Evolutionary conservation across 2,888 invertebrate species (phyloP).

Genomic region (Melanchra persicariae): DNA sequence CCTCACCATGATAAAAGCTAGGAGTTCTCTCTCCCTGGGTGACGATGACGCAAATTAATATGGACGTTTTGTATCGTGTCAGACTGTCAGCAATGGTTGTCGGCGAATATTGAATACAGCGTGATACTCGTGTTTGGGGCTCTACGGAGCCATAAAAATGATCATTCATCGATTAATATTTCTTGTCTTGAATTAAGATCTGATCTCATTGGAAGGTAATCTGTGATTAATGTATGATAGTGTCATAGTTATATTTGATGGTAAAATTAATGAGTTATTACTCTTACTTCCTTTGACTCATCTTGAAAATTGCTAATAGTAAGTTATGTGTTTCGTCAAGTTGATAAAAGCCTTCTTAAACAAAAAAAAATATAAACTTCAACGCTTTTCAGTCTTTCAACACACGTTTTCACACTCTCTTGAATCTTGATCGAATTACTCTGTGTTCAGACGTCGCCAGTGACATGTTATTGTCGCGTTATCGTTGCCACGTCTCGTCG

Average conservation of each 20-base stretch:
- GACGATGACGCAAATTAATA: constrained; percentile 42
- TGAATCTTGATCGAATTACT: constrained; percentile 49
- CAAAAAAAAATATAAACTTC: constrained; percentile 8
- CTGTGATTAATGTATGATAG: neutral
- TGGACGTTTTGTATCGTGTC: constrained; percentile 32
- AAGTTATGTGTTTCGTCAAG: neutral
- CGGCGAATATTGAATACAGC: constrained; percentile 10
- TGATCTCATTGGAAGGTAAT: neutral
- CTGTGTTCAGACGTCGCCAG: constrained; percentile 43
- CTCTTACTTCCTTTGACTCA: neutral
- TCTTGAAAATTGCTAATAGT: neutral
- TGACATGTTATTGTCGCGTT: constrained; percentile 51
- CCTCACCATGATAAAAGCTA: constrained; percentile 19
- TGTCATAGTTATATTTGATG: neutral
- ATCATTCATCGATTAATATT: too few species aligned
- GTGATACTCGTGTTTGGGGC: neutral
- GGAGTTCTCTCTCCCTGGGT: neutral
- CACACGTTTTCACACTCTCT: constrained; percentile 48
- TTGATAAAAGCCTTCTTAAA: neutral
- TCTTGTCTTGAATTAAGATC: neutral
- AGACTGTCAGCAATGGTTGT: neutral
- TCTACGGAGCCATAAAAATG: neutral
- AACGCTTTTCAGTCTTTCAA: constrained; percentile 39
- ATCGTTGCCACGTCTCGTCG: constrained; percentile 27
- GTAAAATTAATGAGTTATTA: too few species aligned